A percentile compares a stretch with the other conserved stretches of the same genome.
Evolutionary conservation across 2,113 vertebrate genomes (phyloP).

Genomic region (Tor tambroides): DNA sequence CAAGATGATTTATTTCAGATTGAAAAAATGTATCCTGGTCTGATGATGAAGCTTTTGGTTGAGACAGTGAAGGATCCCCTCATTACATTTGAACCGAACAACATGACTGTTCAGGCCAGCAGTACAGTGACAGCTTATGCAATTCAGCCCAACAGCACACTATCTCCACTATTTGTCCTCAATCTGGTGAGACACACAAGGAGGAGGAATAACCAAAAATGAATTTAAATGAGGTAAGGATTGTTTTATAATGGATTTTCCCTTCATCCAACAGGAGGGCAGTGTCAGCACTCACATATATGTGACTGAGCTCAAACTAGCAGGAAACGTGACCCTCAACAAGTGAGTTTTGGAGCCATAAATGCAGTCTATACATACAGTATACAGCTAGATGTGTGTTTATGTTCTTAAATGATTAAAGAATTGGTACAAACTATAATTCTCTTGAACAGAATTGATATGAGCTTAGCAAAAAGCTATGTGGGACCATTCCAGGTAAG

Average conservation of each 20-base stretch:
- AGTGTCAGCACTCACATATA: conserved; percentile 67
- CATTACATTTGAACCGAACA: conserved; percentile 66
- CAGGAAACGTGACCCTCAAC: conserved; percentile 69
- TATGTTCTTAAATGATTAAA: neutral
- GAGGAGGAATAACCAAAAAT: neutral
- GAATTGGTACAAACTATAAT: neutral
- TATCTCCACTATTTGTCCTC: conserved; percentile 73
- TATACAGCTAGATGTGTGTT: neutral
- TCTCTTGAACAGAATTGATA: conserved; percentile 67
- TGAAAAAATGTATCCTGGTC: conserved; percentile 68
- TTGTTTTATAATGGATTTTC: neutral
- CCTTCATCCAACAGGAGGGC: conserved; percentile 61
- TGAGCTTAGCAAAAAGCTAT: conserved; percentile 70
- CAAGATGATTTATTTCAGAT: conserved; percentile 62
- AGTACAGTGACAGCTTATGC: conserved; percentile 70
- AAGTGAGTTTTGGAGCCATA: conserved; percentile 65
- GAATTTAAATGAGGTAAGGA: neutral
- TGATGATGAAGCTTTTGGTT: conserved; percentile 75
- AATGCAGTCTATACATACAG: neutral
- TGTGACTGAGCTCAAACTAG: conserved; percentile 64
- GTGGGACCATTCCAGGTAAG: conserved; percentile 77
- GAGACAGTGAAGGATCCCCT: conserved; percentile 58
- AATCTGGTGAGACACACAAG: conserved; percentile 68
- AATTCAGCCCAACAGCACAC: conserved; percentile 72
- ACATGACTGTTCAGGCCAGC: conserved; percentile 60